These are phyloP conservation scores for Hepsetus odoe DNA, from an alignment of 2,113 vertebrate species.

Conservation along the genomic window DNA sequence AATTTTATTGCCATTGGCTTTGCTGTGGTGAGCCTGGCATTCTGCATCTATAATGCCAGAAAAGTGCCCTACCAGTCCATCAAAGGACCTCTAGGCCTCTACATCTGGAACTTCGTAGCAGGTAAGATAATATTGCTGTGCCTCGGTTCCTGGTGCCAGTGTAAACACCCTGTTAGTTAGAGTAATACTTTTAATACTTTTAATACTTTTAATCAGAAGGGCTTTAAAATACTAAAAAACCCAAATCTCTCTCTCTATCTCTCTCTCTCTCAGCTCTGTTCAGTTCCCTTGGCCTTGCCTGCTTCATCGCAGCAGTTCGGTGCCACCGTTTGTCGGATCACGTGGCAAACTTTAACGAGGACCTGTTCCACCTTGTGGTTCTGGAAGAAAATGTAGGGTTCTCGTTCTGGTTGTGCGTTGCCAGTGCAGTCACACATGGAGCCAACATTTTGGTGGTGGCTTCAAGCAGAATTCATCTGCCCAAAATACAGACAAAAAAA, in stretches of 20 bases:
- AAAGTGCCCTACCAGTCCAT: conserved; percentile 93
- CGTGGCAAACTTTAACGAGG: conserved; percentile 90
- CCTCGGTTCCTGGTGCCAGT: too few species aligned
- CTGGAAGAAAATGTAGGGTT: conserved; percentile 84
- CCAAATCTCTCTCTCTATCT: not conserved
- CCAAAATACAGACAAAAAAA: conserved; percentile 87
- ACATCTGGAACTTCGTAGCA: conserved; percentile 92
- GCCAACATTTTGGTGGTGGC: conserved; percentile 85
- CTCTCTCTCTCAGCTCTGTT: conserved; percentile 76
- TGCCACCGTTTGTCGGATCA: conserved; percentile 84
- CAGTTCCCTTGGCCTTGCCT: conserved; percentile 76
- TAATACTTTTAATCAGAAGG: not conserved
- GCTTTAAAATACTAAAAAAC: not conserved
- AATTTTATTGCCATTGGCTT: conserved; percentile 84
- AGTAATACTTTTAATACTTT: too few species aligned
- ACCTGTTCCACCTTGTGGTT: conserved; percentile 82
- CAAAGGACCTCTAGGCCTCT: conserved; percentile 89
- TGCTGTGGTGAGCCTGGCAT: conserved; percentile 88
- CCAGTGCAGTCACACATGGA: conserved; percentile 81
- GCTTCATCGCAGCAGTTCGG: conserved; percentile 86
- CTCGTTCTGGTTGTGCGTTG: conserved; percentile 93
- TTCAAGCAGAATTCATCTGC: conserved; percentile 84
- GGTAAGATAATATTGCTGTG: conserved; percentile 67
- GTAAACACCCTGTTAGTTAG: too few species aligned
- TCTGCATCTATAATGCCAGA: conserved; percentile 89